Evolutionary conservation across 92 coral and sea anemone species (phyloP), one percentile per base, ranked within the genome.

Genomic region (Plumapathes pennacea): DNA sequence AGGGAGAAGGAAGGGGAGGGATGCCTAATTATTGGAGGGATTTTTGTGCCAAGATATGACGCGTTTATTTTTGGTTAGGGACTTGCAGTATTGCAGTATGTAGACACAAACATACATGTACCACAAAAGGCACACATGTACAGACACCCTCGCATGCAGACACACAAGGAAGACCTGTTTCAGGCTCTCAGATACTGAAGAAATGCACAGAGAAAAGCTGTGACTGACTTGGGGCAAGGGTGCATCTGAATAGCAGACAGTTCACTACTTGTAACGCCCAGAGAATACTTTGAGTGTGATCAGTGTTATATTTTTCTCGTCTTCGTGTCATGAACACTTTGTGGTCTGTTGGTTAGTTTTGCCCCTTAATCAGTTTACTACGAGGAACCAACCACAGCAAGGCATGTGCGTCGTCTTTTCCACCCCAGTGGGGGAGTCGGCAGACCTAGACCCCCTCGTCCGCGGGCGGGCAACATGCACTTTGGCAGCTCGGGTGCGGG

Each of bases 361-460:
- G 40, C 40, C n/a, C 95, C 77, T 89, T 78, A 77, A 85, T 62
- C 36, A 28, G 31, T 41, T 51, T 34, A 60, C 85, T 80, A 76
- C 86, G 81, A 84, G 62, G 89, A 72, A 66, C 82, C 87, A 28
- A 70, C 82, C 12, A 79, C 90, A 0, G 96, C 89, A 0, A 68
- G 99, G 50, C 96, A 87, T 51, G 99, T 94, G 0, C 63, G 99
- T 43, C 88, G 99, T 49, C 80, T 94, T 70, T 90, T 94, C 55
- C 99, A 94, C 47, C 96, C 96, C 30, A 91, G 94, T 9, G 83
- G 95, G 14, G 86, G 96, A 5, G 85, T 86, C 31, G 87, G 95
- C 17, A 84, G 80, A 15, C 96, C 98, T 1, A 81, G 99, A 61
- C 90, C 96, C 46, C 96, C 96, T 12, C 72, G 97, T 4, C 77